Evolutionary conservation across 1,140 invertebrate genomes (phyloP), one percentile per base, ranked within the genome.

Genomic region (Ips nitidus): DNA sequence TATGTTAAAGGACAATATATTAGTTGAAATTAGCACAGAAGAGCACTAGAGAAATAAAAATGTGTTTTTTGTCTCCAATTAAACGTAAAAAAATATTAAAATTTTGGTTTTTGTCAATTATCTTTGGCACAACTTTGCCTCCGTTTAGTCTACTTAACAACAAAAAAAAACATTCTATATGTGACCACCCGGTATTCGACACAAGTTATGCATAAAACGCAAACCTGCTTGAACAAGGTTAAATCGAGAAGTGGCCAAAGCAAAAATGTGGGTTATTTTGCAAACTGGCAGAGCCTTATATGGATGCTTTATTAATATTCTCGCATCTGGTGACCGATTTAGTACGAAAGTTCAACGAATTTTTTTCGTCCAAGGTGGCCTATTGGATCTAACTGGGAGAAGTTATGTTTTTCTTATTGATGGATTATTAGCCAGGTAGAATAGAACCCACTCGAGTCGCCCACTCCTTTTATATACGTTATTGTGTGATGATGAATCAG

Each of bases 261-360:
- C 41, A 63, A 62, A 50, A 63, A 63, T 63, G 61, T 63, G 52
- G 61, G 61, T 63, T 63, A 63, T 52, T 63, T 63, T 63, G 45
- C 61, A 63, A 63, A 50, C 61, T 52, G 61, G 61, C 40, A 63
- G 45, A n/a, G 61, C 61, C 61, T 8, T 52, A 63, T 63, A 63
- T 39, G 61, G 61, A 52, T 37, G 45, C 41, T 52, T 63, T 63
- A 63, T 52, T 63, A 63, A 50, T 50, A 8, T 50, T 8, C 22
- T 50, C 45, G 6, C 22, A 22, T 22, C 22, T 8, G 7, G 45
- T 50, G 45, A 8, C 22, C 3, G 6, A 50, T 50, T 50, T 50
- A 50, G 7, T 8, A 50, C 45, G 22, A 22, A 8, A 8, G 2
- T 50, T 50, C 6, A 8, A 6, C 22, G 45, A 3, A 50, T 50